Percentiles rank a stretch among this genome's conserved stretches.
These are phyloP conservation scores for Drosophila arizonae DNA, from an alignment of 1,140 invertebrate species.

Conservation along the genomic window DNA sequence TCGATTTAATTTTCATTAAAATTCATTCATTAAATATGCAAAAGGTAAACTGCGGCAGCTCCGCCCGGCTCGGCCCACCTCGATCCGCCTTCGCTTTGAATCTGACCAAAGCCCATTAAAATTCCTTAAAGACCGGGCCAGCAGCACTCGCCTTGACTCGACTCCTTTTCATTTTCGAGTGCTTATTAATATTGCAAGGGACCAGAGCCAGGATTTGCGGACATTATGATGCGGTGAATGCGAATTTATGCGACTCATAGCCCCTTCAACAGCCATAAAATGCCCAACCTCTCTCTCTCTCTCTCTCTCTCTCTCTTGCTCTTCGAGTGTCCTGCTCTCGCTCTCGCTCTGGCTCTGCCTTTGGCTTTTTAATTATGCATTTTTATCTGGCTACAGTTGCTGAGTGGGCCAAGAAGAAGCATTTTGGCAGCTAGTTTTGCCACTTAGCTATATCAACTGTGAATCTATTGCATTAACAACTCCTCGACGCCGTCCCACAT, in stretches of 20 bases:
- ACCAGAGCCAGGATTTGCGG: conserved; percentile 71
- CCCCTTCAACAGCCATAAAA: not conserved
- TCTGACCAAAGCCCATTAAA: conserved; percentile 69
- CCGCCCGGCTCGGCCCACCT: not conserved
- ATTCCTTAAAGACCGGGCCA: conserved; percentile 73
- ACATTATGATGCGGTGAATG: conserved; percentile 78
- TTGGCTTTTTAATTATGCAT: conserved; percentile 74
- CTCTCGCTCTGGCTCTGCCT: conserved; percentile 5
- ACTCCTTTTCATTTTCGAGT: conserved; percentile 81
- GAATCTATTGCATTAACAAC: conserved; percentile 49
- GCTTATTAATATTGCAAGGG: conserved; percentile 80
- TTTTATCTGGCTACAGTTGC: conserved; percentile 63
- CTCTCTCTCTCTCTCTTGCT: not conserved
- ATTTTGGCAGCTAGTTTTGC: conserved; percentile 51
- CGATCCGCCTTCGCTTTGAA: conserved; percentile 1
- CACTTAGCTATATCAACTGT: conserved; percentile 49
- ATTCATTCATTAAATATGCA: conserved; percentile 78
- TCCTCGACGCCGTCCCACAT: conserved; percentile 15
- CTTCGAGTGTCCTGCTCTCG: no score
- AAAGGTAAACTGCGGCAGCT: conserved; percentile 73
- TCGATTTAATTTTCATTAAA: conserved; percentile 82
- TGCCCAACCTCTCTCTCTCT: not conserved
- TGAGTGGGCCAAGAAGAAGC: conserved; percentile 36
- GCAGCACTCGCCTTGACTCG: conserved; percentile 22
- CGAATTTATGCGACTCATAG: conserved; percentile 68